phyloP scores from a whole-genome alignment of 2,888 invertebrate species.

The Brachynemurus nebulosus region DNA sequence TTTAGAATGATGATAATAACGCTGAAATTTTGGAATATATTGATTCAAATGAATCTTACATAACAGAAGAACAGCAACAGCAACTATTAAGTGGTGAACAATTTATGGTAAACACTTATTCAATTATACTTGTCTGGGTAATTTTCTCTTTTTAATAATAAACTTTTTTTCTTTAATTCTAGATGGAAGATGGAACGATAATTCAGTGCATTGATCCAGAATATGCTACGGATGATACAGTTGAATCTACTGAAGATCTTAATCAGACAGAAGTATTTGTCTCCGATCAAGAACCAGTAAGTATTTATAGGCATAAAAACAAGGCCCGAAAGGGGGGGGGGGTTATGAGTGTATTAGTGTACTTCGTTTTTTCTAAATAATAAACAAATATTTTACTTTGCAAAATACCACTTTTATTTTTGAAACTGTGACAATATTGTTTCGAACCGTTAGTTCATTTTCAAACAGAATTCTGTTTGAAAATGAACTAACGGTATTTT shows the following conservation, averaged over 20 bases:
- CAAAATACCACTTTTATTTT: too few species aligned
- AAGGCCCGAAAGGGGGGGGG: too few species aligned
- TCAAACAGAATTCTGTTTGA: too few species aligned
- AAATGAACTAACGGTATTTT: too few species aligned
- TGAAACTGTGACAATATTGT: too few species aligned
- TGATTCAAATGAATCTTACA: background rate
- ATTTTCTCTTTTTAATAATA: background rate
- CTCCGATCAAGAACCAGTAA: too few species aligned
- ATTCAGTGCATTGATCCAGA: background rate
- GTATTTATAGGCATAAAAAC: too few species aligned
- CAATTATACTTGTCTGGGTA: background rate
- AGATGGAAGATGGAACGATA: background rate
- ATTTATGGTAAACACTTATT: background rate
- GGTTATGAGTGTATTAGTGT: too few species aligned
- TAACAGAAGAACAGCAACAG: background rate
- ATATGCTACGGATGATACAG: background rate
- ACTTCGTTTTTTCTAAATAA: background rate
- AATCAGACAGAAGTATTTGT: too few species aligned
- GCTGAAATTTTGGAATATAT: slow-evolving; percentile 3
- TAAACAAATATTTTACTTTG: too few species aligned
- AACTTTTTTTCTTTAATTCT: background rate
- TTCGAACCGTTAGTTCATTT: too few species aligned
- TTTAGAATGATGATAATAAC: background rate
- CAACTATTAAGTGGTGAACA: background rate
- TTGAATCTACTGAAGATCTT: too few species aligned